Evolutionary conservation across 2,797 vertebrate species (phyloP), one percentile per base, ranked within the genome.

Genomic region (Amblyopsis hoosieri): DNA sequence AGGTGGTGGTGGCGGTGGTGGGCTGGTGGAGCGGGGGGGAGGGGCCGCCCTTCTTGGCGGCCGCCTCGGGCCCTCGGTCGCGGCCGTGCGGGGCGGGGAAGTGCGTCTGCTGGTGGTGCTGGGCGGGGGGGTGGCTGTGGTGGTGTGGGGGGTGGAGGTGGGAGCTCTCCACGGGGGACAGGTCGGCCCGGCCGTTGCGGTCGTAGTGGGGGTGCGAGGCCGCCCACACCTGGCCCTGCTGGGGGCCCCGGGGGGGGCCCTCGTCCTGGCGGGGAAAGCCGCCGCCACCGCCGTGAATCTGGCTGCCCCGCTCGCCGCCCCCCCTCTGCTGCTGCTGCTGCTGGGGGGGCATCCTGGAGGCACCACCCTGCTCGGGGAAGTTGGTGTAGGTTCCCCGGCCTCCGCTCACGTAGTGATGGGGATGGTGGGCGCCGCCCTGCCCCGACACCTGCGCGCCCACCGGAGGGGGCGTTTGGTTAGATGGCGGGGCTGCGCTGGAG

Each of bases 211-310:
- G 75, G 76, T 92, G 93, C 12, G 85, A 72, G 13, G 77, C 66
- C 13, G 89, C 93, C 93, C 89, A 94, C 52, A 92, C 90, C 75
- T 92, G 92, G 64, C 82, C 90, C 65, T 90, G 91, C 69, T 93
- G 92, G 73, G 86, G 70, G 13, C 85, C 86, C 53, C 90, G 63
- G 1, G 72, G 66, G 33, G 79, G 81, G 37, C 74, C 87, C 42
- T 97, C 95, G 45, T 94, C 93, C 47, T 94, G 95, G 62, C 93
- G 90, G 37, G 90, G 62, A 61, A 95, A 97, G 57, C 87, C 23
- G 23, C 23, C 3, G 56, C 87, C 23, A 4, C 23, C 23, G 3
- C 23, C 80, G 56, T 94, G 91, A 1, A 70, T 74, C 53, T 86
- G 84, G 61, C 64, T 84, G 54, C 72, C 90, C 62, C 76, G 82